phyloP scores from a whole-genome alignment of 2,113 vertebrate genomes.

The Cyanistes caeruleus region DNA sequence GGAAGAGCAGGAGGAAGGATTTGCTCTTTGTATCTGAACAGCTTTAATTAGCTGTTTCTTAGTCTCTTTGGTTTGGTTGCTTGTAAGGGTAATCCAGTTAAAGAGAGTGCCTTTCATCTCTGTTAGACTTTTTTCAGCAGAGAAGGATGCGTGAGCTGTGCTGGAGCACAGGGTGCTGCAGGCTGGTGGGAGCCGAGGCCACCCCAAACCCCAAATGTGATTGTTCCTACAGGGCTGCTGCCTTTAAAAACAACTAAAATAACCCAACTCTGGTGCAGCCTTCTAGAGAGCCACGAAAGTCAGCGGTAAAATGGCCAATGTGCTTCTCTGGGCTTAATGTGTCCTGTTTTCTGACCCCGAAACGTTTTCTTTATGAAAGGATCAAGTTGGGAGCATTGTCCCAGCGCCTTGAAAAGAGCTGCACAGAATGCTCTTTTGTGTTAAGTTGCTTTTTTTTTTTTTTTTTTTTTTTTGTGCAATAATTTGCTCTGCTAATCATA shows the following conservation, averaged over 20 bases:
- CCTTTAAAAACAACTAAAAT: conserved; percentile 54
- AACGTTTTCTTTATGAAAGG: conserved; percentile 87
- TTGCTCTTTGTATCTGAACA: conserved; percentile 67
- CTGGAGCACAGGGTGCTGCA: conserved; percentile 1
- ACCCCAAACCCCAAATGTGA: conserved; percentile 32
- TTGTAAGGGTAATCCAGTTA: conserved; percentile 82
- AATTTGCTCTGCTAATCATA: conserved; percentile 33
- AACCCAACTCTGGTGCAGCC: conserved; percentile 19
- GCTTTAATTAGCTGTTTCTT: conserved; percentile 81
- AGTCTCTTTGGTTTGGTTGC: conserved; percentile 74
- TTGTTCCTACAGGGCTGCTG: conserved; percentile 14
- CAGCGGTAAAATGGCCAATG: conserved; percentile 84
- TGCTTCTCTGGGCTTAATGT: conserved; percentile 83
- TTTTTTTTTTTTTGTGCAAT: neutral
- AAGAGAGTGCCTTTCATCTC: conserved; percentile 80
- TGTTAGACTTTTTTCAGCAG: conserved; percentile 66
- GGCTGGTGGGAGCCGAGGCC: neutral
- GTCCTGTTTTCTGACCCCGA: conserved; percentile 90
- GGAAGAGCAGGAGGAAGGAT: conserved; percentile 61
- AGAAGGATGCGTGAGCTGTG: conserved; percentile 5
- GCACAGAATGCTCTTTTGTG: conserved; percentile 95
- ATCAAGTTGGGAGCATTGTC: conserved; percentile 86
- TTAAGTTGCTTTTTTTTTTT: conserved; percentile 65
- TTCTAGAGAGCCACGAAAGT: conserved; percentile 74
- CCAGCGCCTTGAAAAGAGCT: conserved; percentile 87